Conservation (phyloP, 2,888 invertebrate genomes). For the Phaonia tiefii region DNA sequence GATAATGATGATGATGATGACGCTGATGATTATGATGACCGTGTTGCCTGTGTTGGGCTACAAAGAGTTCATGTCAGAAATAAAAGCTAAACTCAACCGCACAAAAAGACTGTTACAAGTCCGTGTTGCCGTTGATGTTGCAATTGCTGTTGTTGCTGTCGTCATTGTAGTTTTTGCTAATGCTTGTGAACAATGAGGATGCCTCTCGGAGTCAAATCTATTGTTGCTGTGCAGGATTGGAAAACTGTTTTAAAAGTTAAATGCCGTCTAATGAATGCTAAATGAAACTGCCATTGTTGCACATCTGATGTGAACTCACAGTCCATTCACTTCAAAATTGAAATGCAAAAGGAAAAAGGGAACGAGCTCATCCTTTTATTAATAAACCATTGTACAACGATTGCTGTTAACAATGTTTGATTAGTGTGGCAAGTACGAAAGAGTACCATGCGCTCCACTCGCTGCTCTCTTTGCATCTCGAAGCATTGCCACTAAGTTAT, state of each 20-base stretch:
- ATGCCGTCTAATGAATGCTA: slow-evolving; percentile 64
- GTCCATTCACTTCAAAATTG: not conserved
- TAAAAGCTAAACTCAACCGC: slow-evolving; percentile 60
- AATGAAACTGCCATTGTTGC: slow-evolving; percentile 55
- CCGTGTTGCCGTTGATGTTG: slow-evolving; percentile 20
- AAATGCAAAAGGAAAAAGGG: not conserved
- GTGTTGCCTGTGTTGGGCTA: not conserved
- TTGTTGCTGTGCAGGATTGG: slow-evolving; percentile 54
- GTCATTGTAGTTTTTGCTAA: slow-evolving; percentile 51
- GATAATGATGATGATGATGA: slow-evolving; percentile 24
- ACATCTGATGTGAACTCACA: slow-evolving; percentile 2
- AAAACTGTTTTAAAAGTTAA: slow-evolving; percentile 61
- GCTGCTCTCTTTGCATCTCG: not conserved
- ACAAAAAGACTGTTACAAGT: slow-evolving; percentile 54
- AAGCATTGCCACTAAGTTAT: slow-evolving; percentile 2
- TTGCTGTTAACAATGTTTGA: slow-evolving; percentile 35
- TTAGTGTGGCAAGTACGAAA: slow-evolving; percentile 20
- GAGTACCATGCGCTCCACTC: too few relatives aligned
- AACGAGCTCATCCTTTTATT: slow-evolving; percentile 20
- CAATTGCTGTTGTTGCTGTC: not conserved
- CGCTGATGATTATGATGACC: too few relatives aligned
- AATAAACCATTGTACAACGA: slow-evolving; percentile 22
- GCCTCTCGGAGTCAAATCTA: slow-evolving; percentile 46
- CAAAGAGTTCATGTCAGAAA: slow-evolving; percentile 62
- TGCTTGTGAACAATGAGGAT: slow-evolving; percentile 53